Base-by-base conservation (phyloP, 2,797 vertebrate genomes). In the Melanogrammus aeglefinus region DNA sequence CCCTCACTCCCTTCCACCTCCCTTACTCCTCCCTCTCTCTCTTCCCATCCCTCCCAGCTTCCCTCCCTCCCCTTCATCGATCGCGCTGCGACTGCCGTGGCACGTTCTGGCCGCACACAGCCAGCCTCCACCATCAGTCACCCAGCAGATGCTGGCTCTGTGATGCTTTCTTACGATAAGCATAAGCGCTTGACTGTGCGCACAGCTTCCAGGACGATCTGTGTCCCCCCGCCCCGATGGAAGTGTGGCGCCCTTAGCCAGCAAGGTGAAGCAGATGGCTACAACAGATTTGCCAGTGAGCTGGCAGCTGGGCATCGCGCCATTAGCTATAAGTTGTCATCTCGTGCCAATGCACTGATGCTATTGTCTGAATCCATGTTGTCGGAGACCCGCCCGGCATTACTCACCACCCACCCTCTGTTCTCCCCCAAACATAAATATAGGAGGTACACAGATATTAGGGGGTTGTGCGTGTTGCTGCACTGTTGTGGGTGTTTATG, bases 311-410 rank as follows among this genome's bases (percentile, higher is more conserved):
- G 89, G 75, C 83, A 86, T 91, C 87, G 82, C 84, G 87, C 76
- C 83, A 88, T 89, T 90, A 90, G 84, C 85, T 90, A 86, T 87
- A 87, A 86, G 84, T 78, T 86, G 82, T 78, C 84, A 78, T 83
- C 81, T 82, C 79, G 77, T 79, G 76, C 84, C 77, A 80, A 79
- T 29, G 85, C 71, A 44, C 80, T 73, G 83, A 82, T 86, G 74
- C 72, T 69, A 82, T 79, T 85, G 81, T 85, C 81, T 82, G 75
- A 76, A 73, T 78, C 70, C 81, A 80, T 44, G 41, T 44, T 44
- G 41, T 86, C 82, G 75, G 91, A 79, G 79, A 84, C 74, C 75
- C 33, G 79, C 75, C n/a, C 57, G 44, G 66, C 74, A 80, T 21
- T 78, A 27, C 14, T 21, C 21, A 44, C 76, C 63, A 74, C 31